Base-by-base conservation (phyloP, 1,140 invertebrate genomes). In the Philotrypesis tridentata region DNA sequence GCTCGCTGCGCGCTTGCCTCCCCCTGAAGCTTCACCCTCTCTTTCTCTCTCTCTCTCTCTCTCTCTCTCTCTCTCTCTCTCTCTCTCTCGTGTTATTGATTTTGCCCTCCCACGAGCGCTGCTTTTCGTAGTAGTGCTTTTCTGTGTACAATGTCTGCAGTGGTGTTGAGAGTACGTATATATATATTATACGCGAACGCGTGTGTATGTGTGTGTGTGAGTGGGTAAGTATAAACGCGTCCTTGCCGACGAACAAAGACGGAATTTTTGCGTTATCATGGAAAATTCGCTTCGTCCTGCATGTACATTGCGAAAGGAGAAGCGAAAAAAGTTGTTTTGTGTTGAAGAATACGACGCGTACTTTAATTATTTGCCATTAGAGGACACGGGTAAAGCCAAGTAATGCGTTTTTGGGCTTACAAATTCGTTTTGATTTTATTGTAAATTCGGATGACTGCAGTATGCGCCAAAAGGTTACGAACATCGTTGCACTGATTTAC, bases 1-100 rank as follows among this genome's bases (percentile, higher is more conserved):
- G 89, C 89, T 87, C 84, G 33, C 33, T 82, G 78, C 75, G 72
- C 84, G 72, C 84, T 85, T 82, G 17, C 23, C 25, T 31, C 68
- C 12, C 25, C 33, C 11, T n/a, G 21, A 29, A 23, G 23, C 37
- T 14, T 43, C 70, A 72, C 29, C 12, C 33, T 5, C 70, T 48
- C 55, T 72, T 55, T 14, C 29, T 33, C 67, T 70, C 17, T n/a
- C n/a, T 21, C 65, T 40, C 48, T 82, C 73, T 72, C 80, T 68
- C 80, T 82, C 80, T 48, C 60, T 61, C 73, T n/a, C n/a, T 70
- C 17, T n/a, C n/a, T 21, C 65, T 40, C 48, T 82, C 73, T 72
- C 80, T 68, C 80, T 82, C 80, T 48, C 60, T 61, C 73, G 61
- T 63, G 60, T 82, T 82, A 82, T 82, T 82, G 81, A 82, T 82